Base-by-base conservation (phyloP, 2,888 invertebrate genomes). In the Cheiracanthium punctorium region DNA sequence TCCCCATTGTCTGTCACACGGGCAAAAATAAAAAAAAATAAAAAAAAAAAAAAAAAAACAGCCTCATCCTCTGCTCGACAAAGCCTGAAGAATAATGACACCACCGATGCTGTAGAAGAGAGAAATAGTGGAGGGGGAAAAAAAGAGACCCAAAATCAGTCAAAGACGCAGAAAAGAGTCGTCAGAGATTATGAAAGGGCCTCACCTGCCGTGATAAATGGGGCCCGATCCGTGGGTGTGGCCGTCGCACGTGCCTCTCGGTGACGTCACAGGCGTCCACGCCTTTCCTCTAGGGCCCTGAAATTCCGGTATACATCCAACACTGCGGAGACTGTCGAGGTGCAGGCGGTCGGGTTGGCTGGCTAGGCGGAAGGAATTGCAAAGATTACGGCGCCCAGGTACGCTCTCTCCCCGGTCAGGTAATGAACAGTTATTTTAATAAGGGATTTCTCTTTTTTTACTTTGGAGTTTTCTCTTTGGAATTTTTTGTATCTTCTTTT, bases 241-340 rank as follows among this genome's bases (percentile, higher is more conserved):
- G 74, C 85, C 75, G 43, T 43, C 74, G 80, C 75, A 80, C 75
- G 80, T 80, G 80, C 71, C 85, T 24, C 43, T 48, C 24, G 24
- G 52, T 80, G 80, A 86, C 85, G 85, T 86, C 85, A 72, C n/a
- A 24, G 73, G 32, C 33, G 41, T 41, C 73, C 58, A 80, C 85
- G 85, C 85, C 85, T 80, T 86, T 86, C 85, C 85, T 86, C 85
- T 70, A 80, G 85, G 85, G 85, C 33, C 85, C 80, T 69, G 85
- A 86, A 86, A 86, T 86, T 80, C 85, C 85, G 65, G 80, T 74
- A 72, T 80, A 71, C 77, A 77, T 69, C 29, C 73, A 72, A 67
- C 79, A 77, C 48, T 24, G 77, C 43, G 30, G 48, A 52, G 43
- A 28, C 70, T 69, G 52, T 24, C 72, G 72, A 80, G 41, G 37